Evolutionary conservation across 2,888 invertebrate species (phyloP).

Genomic region (Beris chalybata): DNA sequence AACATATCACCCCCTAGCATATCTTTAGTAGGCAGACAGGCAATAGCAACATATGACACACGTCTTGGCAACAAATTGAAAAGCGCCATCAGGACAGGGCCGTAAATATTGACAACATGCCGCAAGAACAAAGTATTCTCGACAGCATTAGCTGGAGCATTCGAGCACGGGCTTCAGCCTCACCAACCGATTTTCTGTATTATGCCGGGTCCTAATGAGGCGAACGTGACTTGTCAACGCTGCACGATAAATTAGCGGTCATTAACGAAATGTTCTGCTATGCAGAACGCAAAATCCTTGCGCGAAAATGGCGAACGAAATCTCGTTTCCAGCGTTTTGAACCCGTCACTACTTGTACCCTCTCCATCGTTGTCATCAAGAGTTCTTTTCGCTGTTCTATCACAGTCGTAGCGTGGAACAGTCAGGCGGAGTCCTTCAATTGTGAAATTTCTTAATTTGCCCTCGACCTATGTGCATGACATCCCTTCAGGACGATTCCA

Average conservation of each 20-base stretch:
- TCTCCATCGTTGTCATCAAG: background rate
- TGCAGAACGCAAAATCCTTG: slow-evolving; percentile 7
- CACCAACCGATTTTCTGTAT: background rate
- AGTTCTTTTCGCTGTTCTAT: background rate
- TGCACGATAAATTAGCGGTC: slow-evolving; percentile 31
- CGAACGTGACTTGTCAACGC: slow-evolving; percentile 34
- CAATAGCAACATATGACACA: slow-evolving; percentile 31
- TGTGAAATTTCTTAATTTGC: slow-evolving; percentile 24
- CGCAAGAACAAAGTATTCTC: slow-evolving; percentile 16
- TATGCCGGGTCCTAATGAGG: slow-evolving; percentile 31
- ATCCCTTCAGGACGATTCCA: slow-evolving; percentile 9
- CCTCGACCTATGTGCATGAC: slow-evolving; percentile 13
- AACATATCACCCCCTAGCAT: too few species aligned
- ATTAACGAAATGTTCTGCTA: slow-evolving; percentile 17
- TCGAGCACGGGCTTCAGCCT: background rate
- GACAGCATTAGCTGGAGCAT: background rate
- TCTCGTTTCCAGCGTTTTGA: slow-evolving; percentile 3
- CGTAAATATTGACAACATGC: slow-evolving; percentile 33
- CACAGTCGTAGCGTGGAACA: background rate
- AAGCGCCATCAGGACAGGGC: slow-evolving; percentile 24
- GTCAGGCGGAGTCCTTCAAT: slow-evolving; percentile 4
- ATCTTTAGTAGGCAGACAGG: too few species aligned
- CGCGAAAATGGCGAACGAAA: background rate
- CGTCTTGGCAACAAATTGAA: slow-evolving; percentile 32
- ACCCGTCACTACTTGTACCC: too few species aligned